A percentile compares a stretch with the other conserved stretches of the same genome.
phyloP scores from a whole-genome alignment of 2,888 invertebrate genomes.

The Yponomeuta plumbellus region DNA sequence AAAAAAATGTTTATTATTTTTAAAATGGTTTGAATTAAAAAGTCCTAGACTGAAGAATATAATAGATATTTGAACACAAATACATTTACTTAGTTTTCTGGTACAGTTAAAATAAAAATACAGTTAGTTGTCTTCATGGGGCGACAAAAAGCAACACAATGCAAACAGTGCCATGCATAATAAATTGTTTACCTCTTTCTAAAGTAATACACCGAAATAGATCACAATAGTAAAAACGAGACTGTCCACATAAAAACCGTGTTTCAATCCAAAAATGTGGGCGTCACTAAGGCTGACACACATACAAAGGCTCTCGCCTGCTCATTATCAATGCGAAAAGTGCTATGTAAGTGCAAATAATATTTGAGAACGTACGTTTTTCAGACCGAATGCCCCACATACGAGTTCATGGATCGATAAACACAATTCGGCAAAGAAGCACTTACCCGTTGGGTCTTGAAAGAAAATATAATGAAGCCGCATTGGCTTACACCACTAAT shows the following conservation, averaged over 20 bases:
- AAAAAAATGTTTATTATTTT: too few relatives aligned
- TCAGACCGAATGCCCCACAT: background rate
- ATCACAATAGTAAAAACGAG: too few relatives aligned
- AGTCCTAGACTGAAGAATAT: too few relatives aligned
- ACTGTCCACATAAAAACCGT: background rate
- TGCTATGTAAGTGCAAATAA: slow-evolving; percentile 18
- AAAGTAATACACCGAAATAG: too few relatives aligned
- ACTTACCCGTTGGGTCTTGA: background rate
- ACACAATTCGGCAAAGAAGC: background rate
- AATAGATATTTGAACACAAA: too few relatives aligned
- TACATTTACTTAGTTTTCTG: too few relatives aligned
- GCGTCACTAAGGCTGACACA: background rate
- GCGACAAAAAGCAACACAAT: too few relatives aligned
- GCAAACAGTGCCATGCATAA: too few relatives aligned
- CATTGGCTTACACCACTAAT: background rate
- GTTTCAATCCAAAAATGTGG: background rate
- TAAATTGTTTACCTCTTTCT: too few relatives aligned
- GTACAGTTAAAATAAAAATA: too few relatives aligned
- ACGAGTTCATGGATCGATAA: background rate
- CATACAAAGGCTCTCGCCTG: background rate
- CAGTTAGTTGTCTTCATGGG: too few relatives aligned
- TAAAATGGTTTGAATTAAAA: too few relatives aligned
- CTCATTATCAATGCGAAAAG: background rate
- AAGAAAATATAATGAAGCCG: background rate
- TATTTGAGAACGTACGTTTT: slow-evolving; percentile 22